Percentiles rank a stretch among this genome's conserved stretches.
These are phyloP conservation scores for Trissoscelio sp. DNA, from an alignment of 2,888 invertebrate genomes.

Conservation along the genomic window DNA sequence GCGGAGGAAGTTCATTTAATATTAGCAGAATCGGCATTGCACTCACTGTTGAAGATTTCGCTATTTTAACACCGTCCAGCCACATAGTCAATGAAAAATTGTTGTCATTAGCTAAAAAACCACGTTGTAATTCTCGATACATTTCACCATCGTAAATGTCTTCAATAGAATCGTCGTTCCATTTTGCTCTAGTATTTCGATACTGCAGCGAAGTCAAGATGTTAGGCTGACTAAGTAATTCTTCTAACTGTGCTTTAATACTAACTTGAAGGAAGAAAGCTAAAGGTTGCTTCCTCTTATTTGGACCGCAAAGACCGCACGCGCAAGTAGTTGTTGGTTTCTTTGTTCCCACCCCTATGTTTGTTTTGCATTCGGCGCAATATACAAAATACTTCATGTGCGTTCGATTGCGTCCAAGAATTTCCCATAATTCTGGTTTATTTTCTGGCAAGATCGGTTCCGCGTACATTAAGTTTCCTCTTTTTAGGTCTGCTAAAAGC, in stretches of 20 bases:
- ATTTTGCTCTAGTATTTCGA: conserved; percentile 3
- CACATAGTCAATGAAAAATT: conserved; percentile 24
- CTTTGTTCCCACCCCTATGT: conserved; percentile 3
- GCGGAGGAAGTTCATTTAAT: conserved; percentile 25
- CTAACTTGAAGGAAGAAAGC: neutral
- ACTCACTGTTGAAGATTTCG: conserved; percentile 1
- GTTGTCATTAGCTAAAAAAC: conserved; percentile 3
- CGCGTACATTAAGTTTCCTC: neutral
- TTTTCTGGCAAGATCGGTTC: neutral
- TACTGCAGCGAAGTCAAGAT: conserved; percentile 6
- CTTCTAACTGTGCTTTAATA: conserved; percentile 17
- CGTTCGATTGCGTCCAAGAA: neutral
- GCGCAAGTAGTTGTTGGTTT: neutral
- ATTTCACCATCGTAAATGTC: conserved; percentile 25
- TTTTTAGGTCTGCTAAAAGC: neutral
- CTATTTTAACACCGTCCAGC: conserved; percentile 11
- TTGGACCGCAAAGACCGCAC: neutral
- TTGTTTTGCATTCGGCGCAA: conserved; percentile 6
- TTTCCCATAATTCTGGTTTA: neutral
- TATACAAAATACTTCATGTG: neutral
- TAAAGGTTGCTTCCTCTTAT: neutral
- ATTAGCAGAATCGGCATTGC: neutral
- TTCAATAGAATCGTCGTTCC: conserved; percentile 8
- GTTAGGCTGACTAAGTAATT: neutral
- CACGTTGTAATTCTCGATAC: conserved; percentile 1